phyloP scores from a whole-genome alignment of 1,140 invertebrate genomes.

The Parasteatoda tepidariorum region DNA sequence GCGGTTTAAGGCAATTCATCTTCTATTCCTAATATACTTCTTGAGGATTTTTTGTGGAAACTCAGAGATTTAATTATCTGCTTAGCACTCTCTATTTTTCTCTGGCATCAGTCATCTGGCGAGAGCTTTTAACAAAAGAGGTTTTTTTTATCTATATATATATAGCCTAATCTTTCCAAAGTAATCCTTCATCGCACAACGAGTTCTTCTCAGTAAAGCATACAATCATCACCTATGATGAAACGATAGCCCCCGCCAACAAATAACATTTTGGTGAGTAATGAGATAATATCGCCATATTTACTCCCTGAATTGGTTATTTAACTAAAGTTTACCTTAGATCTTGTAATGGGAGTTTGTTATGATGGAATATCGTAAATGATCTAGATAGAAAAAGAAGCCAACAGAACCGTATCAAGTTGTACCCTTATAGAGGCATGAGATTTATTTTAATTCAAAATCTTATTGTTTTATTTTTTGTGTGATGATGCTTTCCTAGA shows the following conservation, averaged over 20 bases:
- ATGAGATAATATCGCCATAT: slow-evolving; percentile 50
- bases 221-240: too few relatives aligned
- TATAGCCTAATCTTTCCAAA: too few relatives aligned
- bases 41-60: slow-evolving; percentile 35
- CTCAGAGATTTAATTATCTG: slow-evolving; percentile 50
- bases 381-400: too few relatives aligned
- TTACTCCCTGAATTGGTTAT: slow-evolving; percentile 31
- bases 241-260: too few relatives aligned
- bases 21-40: slow-evolving; percentile 14
- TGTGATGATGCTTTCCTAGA: neutral
- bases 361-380: too few relatives aligned
- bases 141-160: too few relatives aligned
- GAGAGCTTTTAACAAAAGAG: neutral
- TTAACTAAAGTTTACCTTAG: slow-evolving; percentile 5
- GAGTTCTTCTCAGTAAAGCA: too few relatives aligned
- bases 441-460: neutral
- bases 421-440: neutral
- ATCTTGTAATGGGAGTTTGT: too few relatives aligned
- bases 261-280: too few relatives aligned
- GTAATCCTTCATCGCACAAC: too few relatives aligned
- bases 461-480: neutral
- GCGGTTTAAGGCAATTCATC: slow-evolving; percentile 26
- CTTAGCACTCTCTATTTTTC: slow-evolving; percentile 27
- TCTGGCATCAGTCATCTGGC: slow-evolving; percentile 27
- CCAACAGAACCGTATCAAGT: too few relatives aligned